Conservation (phyloP, 1,140 invertebrate species). For the Luehdorfia chinensis region DNA sequence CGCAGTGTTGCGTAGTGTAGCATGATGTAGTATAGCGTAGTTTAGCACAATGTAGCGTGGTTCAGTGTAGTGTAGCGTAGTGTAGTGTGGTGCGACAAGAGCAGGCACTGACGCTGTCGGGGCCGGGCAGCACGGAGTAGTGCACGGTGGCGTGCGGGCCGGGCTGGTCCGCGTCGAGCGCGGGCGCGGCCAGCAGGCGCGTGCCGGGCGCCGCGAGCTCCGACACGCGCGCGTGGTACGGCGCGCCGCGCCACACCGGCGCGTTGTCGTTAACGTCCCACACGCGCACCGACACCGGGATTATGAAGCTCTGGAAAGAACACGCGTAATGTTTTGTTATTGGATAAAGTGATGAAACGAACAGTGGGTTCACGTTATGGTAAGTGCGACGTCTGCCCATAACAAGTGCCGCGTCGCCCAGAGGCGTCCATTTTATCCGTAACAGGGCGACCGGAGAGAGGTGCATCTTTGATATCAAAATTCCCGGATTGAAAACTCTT, state of each 20-base stretch:
- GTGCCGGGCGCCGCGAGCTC: constrained; percentile 91
- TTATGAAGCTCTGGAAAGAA: constrained; percentile 91
- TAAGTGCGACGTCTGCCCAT: too few species aligned
- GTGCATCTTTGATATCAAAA: too few species aligned
- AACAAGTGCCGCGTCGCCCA: too few species aligned
- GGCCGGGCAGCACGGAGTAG: constrained; percentile 88
- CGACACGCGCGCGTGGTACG: constrained; percentile 89
- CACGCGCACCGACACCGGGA: constrained; percentile 94
- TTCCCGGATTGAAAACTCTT: too few species aligned
- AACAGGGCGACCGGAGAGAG: too few species aligned
- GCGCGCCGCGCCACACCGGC: constrained; percentile 88
- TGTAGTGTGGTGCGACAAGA: too few species aligned
- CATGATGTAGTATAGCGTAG: constrained; percentile 10
- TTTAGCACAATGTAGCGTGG: constrained; percentile 2
- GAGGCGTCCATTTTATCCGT: too few species aligned
- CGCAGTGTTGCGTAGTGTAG: not conserved
- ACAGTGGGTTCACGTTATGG: too few species aligned
- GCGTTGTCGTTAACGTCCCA: constrained; percentile 95
- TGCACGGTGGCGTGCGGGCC: constrained; percentile 93
- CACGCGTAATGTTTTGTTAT: too few species aligned
- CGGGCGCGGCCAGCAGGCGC: constrained; percentile 86
- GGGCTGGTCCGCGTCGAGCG: constrained; percentile 90
- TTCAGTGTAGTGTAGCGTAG: constrained; percentile 4
- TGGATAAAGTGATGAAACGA: too few species aligned
- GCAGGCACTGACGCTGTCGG: constrained; percentile 83